phyloP scores from a whole-genome alignment of 1,140 invertebrate genomes.

The Cotesia glomerata region DNA sequence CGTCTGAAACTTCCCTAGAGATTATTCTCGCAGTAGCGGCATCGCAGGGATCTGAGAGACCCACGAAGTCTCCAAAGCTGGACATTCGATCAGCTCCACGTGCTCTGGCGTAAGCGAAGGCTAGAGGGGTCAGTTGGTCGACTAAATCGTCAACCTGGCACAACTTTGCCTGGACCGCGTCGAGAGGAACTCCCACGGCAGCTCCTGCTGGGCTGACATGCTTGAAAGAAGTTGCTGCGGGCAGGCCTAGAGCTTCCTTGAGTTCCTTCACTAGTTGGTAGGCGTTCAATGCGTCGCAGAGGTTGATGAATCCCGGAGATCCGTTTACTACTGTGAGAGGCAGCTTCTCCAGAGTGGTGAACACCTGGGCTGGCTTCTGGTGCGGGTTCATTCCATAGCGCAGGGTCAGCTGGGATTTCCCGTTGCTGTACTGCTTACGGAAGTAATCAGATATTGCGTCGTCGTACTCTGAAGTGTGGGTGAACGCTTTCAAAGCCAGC shows the following conservation, averaged over 20 bases:
- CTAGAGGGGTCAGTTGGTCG: slow-evolving; percentile 81
- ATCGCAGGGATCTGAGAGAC: slow-evolving; percentile 92
- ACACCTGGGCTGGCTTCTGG: slow-evolving; percentile 95
- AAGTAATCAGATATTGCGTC: slow-evolving; percentile 95
- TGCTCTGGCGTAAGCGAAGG: slow-evolving; percentile 92
- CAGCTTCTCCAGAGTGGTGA: slow-evolving; percentile 79
- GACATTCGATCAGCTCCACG: slow-evolving; percentile 98
- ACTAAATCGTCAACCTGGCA: slow-evolving; percentile 93
- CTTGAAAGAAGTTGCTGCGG: slow-evolving; percentile 97
- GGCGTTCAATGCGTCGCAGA: slow-evolving; percentile 96
- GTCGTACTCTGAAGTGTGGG: slow-evolving; percentile 95
- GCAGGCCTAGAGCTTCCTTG: slow-evolving; percentile 76
- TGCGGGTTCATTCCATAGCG: slow-evolving; percentile 99
- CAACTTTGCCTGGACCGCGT: slow-evolving; percentile 77
- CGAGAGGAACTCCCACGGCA: slow-evolving; percentile 84
- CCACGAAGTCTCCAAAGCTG: slow-evolving; percentile 98
- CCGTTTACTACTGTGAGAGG: slow-evolving; percentile 93
- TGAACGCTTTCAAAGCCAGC: slow-evolving; percentile 91
- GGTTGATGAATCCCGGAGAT: slow-evolving; percentile 95
- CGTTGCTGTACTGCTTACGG: slow-evolving; percentile 83
- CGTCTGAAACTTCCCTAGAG: slow-evolving; percentile 89
- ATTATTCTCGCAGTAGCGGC: slow-evolving; percentile 80
- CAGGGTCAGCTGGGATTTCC: slow-evolving; percentile 80
- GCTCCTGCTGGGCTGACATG: slow-evolving; percentile 97
- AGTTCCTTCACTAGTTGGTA: slow-evolving; percentile 96